Evolutionary conservation across 92 coral and sea anemone species (phyloP).

Genomic region (Heteractis magnifica): DNA sequence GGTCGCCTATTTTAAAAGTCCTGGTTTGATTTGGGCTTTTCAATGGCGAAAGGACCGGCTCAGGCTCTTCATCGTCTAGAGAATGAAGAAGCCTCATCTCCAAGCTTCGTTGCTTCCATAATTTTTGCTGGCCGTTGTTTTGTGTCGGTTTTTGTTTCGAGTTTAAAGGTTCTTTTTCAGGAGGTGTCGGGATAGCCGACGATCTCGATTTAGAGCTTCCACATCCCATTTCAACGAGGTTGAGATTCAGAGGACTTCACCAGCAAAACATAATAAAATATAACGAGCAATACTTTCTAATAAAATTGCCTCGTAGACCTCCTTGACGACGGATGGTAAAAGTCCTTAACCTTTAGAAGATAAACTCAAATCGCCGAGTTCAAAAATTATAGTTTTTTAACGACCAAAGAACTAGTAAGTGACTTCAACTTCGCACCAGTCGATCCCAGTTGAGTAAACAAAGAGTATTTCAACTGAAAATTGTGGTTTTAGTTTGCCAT

Average conservation of each 20-base stretch:
- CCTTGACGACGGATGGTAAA: neutral
- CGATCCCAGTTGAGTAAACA: neutral
- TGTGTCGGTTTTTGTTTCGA: neutral
- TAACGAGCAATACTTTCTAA: neutral
- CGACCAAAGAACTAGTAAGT: neutral
- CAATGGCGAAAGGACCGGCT: neutral
- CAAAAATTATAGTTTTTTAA: neutral
- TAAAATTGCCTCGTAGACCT: neutral
- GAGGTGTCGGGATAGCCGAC: neutral
- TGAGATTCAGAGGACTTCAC: too few species aligned
- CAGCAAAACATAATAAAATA: neutral
- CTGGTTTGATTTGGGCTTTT: conserved; percentile 11
- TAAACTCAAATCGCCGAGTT: neutral
- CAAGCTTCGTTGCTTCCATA: conserved; percentile 36
- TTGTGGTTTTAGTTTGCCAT: neutral
- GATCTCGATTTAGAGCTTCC: conserved; percentile 2
- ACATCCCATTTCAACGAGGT: conserved; percentile 16
- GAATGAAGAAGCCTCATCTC: conserved; percentile 30
- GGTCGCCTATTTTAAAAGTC: conserved; percentile 43
- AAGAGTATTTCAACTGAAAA: neutral
- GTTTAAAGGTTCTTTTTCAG: conserved; percentile 6
- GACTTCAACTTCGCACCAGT: neutral
- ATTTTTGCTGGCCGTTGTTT: conserved; percentile 18
- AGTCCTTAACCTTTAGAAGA: neutral
- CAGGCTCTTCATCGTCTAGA: neutral